A percentile compares a stretch with the other conserved stretches of the same genome.
Evolutionary conservation across 53 echinoderm and acorn worm genomes (phyloP).

Genomic region (Holothuria leucospilota): DNA sequence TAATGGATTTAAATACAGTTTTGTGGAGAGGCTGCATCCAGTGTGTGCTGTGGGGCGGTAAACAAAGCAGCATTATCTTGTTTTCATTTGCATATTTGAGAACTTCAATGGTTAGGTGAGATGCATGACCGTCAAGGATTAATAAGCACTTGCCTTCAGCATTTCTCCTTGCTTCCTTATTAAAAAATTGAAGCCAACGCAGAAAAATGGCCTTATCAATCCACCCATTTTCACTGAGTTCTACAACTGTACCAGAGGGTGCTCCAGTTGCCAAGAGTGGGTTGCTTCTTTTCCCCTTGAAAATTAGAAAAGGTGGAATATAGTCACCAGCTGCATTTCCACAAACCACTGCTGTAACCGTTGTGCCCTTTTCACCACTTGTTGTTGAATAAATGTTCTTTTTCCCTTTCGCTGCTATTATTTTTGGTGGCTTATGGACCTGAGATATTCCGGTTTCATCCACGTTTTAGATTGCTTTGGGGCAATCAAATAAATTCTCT

Average conservation of each 20-base stretch:
- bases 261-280: slow-evolving; percentile 43
- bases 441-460: slow-evolving; percentile 58
- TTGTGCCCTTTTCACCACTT: slow-evolving; percentile 54
- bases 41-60: slow-evolving; percentile 55
- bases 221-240: slow-evolving; percentile 62
- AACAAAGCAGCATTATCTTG: slow-evolving; percentile 49
- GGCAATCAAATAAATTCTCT: slow-evolving; percentile 37
- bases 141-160: slow-evolving; percentile 59
- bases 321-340: slow-evolving; percentile 44
- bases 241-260: slow-evolving; percentile 48
- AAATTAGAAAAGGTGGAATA: slow-evolving; percentile 52
- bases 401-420: slow-evolving; percentile 61
- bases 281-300: slow-evolving; percentile 58
- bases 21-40: slow-evolving; percentile 62
- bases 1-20: slow-evolving; percentile 56
- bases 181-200: slow-evolving; percentile 59
- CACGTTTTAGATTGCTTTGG: slow-evolving; percentile 56
- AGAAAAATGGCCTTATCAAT: slow-evolving; percentile 62
- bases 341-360: slow-evolving; percentile 48
- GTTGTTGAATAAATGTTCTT: slow-evolving; percentile 42
- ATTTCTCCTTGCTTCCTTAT: slow-evolving; percentile 25
- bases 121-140: slow-evolving; percentile 64
- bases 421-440: slow-evolving; percentile 37
- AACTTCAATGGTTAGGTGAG: slow-evolving; percentile 32
- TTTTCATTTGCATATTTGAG: slow-evolving; percentile 49